Percentiles rank a stretch among this genome's conserved stretches.
Evolutionary conservation across 2,113 vertebrate species (phyloP).

Genomic region (Lagopus leucura): DNA sequence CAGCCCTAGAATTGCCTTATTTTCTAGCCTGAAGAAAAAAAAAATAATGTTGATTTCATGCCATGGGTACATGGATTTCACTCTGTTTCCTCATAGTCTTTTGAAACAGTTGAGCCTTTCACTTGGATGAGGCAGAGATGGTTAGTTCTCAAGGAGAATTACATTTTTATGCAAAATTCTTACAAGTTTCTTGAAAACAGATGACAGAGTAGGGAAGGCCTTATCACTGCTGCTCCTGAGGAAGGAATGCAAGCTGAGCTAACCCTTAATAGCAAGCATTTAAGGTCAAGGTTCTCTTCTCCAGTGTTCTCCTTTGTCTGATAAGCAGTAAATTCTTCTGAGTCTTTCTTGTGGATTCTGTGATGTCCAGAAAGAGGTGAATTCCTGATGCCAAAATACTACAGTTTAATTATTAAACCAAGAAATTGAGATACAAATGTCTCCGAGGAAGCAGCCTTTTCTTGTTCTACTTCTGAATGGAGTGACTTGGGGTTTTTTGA

Average conservation of each 20-base stretch:
- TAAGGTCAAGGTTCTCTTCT: constrained; percentile 30
- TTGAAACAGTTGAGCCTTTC: neutral
- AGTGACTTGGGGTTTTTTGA: constrained; percentile 39
- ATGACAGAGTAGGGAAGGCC: neutral
- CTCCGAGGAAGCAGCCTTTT: constrained; percentile 35
- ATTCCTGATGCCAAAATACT: constrained; percentile 27
- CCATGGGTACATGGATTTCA: neutral
- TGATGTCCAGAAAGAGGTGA: constrained; percentile 42
- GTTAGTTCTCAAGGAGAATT: neutral
- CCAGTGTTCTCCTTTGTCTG: constrained; percentile 7
- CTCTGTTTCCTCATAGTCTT: neutral
- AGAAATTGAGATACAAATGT: constrained; percentile 46
- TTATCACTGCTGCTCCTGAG: neutral
- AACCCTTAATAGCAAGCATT: constrained; percentile 2
- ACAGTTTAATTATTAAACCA: constrained; percentile 56
- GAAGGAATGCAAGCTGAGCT: neutral
- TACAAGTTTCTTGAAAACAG: constrained; percentile 7
- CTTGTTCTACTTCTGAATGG: constrained; percentile 47
- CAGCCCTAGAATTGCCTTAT: neutral
- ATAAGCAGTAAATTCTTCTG: constrained; percentile 21
- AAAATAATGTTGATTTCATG: neutral
- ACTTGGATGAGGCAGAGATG: neutral
- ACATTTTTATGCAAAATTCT: neutral
- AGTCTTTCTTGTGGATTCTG: constrained; percentile 53
- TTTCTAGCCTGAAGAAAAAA: neutral